Evolutionary conservation across 2,113 vertebrate species (phyloP), one percentile per base, ranked within the genome.

Genomic region (Polyodon spathula): DNA sequence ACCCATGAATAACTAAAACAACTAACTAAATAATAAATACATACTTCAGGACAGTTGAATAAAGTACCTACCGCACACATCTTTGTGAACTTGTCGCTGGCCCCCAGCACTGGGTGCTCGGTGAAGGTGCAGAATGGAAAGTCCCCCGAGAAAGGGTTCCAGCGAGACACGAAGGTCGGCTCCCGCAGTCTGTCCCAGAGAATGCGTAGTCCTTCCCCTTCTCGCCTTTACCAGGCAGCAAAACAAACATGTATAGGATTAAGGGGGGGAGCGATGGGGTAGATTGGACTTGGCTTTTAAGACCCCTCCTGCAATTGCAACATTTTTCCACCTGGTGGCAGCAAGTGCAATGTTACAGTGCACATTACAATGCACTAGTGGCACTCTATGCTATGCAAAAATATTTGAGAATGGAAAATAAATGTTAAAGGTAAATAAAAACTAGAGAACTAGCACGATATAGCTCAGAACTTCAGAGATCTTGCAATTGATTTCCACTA

Each of bases 61-160:
- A 46, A 3, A 46, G 4, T 8, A 17, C 83, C 66, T 72, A 92
- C 87, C 67, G 89, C 75, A 41, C 84, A 90, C 61, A 91, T 65
- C 0, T 9, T 1, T 0, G 70, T 41, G 12, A 89, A 83, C 8
- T 69, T 72, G 40, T 84, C 77, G 40, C 44, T 81, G 66, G 48
- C 61, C 2, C 76, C 60, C 61, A 73, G 86, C 65, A 85, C 71
- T 0, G 86, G 88, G 15, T 91, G 86, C 57, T 82, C 71, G 15
- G 71, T 85, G 71, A 94, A 89, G 2, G 82, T 92, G 37, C 80
- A 68, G 52, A 66, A 89, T 3, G 87, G 84, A 52, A 87, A 66
- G 37, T 89, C 79, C 0, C 59, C 76, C 63, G 89, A 65, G 52
- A 89, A 88, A 1, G 84, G 83, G 64, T 91, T 92, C 89, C 91